phyloP scores from a whole-genome alignment of 2,888 invertebrate genomes.

The Synanthedon vespiformis region DNA sequence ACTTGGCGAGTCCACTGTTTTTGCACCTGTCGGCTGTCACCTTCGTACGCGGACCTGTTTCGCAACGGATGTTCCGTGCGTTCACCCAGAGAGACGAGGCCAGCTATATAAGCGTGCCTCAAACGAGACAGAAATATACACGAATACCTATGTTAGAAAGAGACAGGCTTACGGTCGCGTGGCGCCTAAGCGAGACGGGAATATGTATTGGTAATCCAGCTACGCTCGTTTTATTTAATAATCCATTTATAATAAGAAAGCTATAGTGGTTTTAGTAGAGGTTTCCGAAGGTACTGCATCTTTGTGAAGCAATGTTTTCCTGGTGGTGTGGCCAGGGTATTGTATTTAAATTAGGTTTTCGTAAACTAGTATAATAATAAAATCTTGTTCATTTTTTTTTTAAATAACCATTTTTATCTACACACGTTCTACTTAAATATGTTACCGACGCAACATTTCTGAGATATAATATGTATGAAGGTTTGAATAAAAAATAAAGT shows the following conservation, averaged over 20 bases:
- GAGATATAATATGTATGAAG: no score
- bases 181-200: conserved; percentile 31
- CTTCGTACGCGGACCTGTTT: conserved; percentile 29
- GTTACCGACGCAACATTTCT: no score
- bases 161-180: conserved; percentile 35
- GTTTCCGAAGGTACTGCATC: conserved; percentile 8
- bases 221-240: conserved; percentile 34
- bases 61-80: conserved; percentile 47
- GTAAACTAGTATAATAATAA: no score
- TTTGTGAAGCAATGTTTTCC: neutral
- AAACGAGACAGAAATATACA: conserved; percentile 11
- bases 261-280: conserved; percentile 1
- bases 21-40: conserved; percentile 50
- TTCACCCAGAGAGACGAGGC: conserved; percentile 41
- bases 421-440: no score
- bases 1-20: conserved; percentile 30
- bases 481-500: no score
- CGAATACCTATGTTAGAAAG: conserved; percentile 4
- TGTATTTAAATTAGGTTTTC: no score
- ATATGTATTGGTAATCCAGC: conserved; percentile 21
- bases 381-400: no score
- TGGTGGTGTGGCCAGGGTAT: neutral
- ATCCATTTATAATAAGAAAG: conserved; percentile 38
- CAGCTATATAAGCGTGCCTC: conserved; percentile 26
- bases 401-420: no score